phyloP scores from a whole-genome alignment of 2,113 vertebrate species.

The Oryzias woworae region DNA sequence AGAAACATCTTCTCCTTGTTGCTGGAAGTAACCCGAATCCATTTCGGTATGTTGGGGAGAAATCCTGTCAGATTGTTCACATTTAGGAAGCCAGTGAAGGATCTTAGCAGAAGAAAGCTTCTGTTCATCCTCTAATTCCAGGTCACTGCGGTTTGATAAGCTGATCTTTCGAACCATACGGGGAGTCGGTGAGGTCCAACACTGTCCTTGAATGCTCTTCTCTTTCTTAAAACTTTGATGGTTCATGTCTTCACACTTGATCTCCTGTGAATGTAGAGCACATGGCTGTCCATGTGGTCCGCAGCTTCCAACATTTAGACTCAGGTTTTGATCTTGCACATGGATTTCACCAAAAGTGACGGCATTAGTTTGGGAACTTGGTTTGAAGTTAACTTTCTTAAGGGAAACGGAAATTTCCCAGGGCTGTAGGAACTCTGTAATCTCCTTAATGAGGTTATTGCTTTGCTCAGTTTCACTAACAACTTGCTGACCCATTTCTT shows the following conservation, averaged over 20 bases:
- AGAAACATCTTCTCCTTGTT: constrained; percentile 58
- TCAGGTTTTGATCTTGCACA: constrained; percentile 64
- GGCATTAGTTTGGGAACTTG: constrained; percentile 67
- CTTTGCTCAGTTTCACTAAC: constrained; percentile 34
- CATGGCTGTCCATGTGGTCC: constrained; percentile 62
- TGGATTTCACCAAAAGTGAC: constrained; percentile 75
- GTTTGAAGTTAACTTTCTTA: constrained; percentile 76
- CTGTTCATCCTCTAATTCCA: constrained; percentile 50
- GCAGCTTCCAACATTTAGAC: constrained; percentile 58
- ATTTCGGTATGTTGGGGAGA: constrained; percentile 62
- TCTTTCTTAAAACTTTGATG: constrained; percentile 29
- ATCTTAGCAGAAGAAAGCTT: constrained; percentile 41
- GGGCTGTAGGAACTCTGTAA: constrained; percentile 70
- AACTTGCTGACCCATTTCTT: constrained; percentile 29
- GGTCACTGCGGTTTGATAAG: constrained; percentile 59
- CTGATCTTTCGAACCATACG: constrained; percentile 67
- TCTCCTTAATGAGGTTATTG: constrained; percentile 59
- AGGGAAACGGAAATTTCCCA: constrained; percentile 74
- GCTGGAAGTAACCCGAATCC: constrained; percentile 45
- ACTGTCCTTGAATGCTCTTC: constrained; percentile 29
- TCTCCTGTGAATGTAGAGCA: constrained; percentile 65
- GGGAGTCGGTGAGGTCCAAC: constrained; percentile 39
- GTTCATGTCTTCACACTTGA: constrained; percentile 34
- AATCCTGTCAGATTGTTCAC: constrained; percentile 52
- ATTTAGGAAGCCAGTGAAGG: constrained; percentile 39